phyloP scores from a whole-genome alignment of 2,113 vertebrate species.

The Ptychochromis oligacanthus region DNA sequence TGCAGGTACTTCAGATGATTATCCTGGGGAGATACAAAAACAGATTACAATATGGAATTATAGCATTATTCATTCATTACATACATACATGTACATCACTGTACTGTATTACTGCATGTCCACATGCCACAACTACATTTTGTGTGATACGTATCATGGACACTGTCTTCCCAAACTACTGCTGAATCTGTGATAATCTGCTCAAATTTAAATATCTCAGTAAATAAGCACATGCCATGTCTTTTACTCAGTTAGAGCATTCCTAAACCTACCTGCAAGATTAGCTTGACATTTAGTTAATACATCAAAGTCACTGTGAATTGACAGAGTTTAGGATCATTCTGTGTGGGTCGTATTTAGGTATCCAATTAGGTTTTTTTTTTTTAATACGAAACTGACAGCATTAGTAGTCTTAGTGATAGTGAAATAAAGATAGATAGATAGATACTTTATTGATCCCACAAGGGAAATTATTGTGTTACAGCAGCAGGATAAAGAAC shows the following conservation, averaged over 20 bases:
- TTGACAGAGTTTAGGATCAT: neutral
- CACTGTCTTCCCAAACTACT: neutral
- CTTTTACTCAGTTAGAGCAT: neutral
- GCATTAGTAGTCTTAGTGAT: neutral
- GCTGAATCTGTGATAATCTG: neutral
- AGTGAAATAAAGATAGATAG: neutral
- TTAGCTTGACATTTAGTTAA: neutral
- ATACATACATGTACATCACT: neutral
- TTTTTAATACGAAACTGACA: neutral
- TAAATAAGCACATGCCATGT: neutral
- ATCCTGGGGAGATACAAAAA: conserved; percentile 76
- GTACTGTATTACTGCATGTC: neutral
- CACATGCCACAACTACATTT: neutral
- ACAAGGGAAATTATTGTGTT: too few species aligned
- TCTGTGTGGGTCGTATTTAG: neutral
- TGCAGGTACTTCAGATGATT: conserved; percentile 96
- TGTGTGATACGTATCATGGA: neutral
- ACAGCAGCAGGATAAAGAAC: too few species aligned
- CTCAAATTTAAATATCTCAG: neutral
- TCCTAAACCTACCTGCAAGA: neutral
- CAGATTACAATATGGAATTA: conserved; percentile 11
- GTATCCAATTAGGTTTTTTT: neutral
- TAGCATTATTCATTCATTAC: neutral
- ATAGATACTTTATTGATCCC: too few species aligned
- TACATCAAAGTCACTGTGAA: neutral